phyloP scores from a whole-genome alignment of 2,888 invertebrate species.

The Nomada fabriciana region DNA sequence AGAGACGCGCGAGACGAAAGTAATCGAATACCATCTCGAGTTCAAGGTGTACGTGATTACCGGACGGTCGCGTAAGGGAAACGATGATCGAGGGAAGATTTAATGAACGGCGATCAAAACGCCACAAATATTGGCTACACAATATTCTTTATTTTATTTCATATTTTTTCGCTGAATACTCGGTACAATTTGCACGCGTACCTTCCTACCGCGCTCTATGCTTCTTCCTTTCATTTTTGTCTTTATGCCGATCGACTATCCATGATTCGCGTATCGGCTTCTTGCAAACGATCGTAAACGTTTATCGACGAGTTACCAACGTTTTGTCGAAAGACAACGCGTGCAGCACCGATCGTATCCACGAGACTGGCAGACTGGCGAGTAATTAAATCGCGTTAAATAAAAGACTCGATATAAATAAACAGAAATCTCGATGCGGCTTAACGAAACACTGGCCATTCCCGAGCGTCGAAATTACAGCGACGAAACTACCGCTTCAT shows the following conservation, averaged over 20 bases:
- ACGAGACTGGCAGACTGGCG: slow-evolving; percentile 13
- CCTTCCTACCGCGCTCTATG: background rate
- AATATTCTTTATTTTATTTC: slow-evolving; percentile 70
- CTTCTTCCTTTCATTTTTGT: too few relatives aligned
- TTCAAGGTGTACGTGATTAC: slow-evolving; percentile 53
- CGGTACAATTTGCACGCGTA: slow-evolving; percentile 41
- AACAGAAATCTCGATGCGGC: slow-evolving; percentile 47
- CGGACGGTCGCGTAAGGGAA: slow-evolving; percentile 48
- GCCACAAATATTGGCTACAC: slow-evolving; percentile 60
- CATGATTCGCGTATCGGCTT: background rate
- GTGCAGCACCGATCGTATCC: slow-evolving; percentile 3
- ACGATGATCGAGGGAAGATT: slow-evolving; percentile 68
- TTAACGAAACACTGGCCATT: slow-evolving; percentile 62
- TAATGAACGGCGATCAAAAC: slow-evolving; percentile 68
- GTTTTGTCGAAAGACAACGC: background rate
- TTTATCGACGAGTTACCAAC: background rate
- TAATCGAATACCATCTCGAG: slow-evolving; percentile 73
- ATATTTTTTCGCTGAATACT: slow-evolving; percentile 52
- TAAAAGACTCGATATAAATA: slow-evolving; percentile 52
- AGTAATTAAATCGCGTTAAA: slow-evolving; percentile 45
- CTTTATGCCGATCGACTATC: background rate
- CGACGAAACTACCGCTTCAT: slow-evolving; percentile 3
- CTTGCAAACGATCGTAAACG: too few relatives aligned
- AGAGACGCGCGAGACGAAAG: slow-evolving; percentile 68
- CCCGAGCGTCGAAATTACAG: slow-evolving; percentile 35